Percentiles rank a stretch among this genome's conserved stretches.
These are phyloP conservation scores for Pagrus major DNA, from an alignment of 2,113 vertebrate species.

Conservation along the genomic window DNA sequence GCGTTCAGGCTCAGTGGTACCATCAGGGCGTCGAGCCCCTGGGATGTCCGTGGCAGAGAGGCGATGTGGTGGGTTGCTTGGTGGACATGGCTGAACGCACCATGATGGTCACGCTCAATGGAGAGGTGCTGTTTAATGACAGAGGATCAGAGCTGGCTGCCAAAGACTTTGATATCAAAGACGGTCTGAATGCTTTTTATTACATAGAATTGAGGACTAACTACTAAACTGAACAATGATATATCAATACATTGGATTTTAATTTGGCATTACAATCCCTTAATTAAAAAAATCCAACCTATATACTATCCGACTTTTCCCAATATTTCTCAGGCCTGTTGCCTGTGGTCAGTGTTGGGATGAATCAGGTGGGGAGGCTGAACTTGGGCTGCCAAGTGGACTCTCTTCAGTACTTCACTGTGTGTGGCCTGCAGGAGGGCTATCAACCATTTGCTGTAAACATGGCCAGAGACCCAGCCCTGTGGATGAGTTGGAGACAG, in stretches of 20 bases:
- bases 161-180: conserved; percentile 90
- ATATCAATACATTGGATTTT: not conserved
- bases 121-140: conserved; percentile 92
- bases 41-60: conserved; percentile 90
- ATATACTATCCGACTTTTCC: not conserved
- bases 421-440: conserved; percentile 94
- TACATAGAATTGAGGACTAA: not conserved
- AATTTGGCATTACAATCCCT: not conserved
- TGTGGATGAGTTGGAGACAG: conserved; percentile 94
- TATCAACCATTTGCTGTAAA: conserved; percentile 94
- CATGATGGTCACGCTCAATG: conserved; percentile 96
- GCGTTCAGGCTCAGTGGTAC: conserved; percentile 90
- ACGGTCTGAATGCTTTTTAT: conserved; percentile 83
- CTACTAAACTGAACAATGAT: not conserved
- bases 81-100: conserved; percentile 91
- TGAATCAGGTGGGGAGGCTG: conserved; percentile 92
- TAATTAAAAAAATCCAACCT: not conserved
- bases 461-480: conserved; percentile 90
- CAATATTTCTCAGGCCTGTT: conserved; percentile 86
- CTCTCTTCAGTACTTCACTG: conserved; percentile 91
- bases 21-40: conserved; percentile 92
- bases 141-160: conserved; percentile 93
- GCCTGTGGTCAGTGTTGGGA: conserved; percentile 90
- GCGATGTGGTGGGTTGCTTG: conserved; percentile 94
- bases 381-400: conserved; percentile 91